These are phyloP conservation scores for Molorchus minor DNA, from an alignment of 2,888 invertebrate genomes.

Conservation along the genomic window DNA sequence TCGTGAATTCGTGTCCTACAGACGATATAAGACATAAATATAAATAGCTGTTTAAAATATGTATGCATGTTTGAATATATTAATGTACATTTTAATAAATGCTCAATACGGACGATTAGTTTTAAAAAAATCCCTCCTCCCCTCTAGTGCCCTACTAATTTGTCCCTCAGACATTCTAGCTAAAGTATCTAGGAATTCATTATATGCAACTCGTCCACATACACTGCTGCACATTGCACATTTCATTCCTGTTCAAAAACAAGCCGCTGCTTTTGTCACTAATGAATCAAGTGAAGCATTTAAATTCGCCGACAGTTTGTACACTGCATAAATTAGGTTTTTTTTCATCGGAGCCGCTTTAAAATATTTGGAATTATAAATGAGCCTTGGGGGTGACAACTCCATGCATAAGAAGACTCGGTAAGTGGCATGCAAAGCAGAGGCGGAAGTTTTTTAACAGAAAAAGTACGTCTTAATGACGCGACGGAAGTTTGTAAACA, in stretches of 20 bases:
- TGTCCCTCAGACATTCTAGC: background rate
- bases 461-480: constrained; percentile 48
- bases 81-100: background rate
- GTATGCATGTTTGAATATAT: too few relatives aligned
- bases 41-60: too few relatives aligned
- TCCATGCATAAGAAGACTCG: constrained; percentile 23
- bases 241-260: constrained; percentile 19
- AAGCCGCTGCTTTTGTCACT: constrained; percentile 13
- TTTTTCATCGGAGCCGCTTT: constrained; percentile 1
- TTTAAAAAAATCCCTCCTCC: background rate
- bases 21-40: too few relatives aligned
- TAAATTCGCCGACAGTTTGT: constrained; percentile 21
- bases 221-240: constrained; percentile 17
- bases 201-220: background rate
- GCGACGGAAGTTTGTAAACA: constrained; percentile 45
- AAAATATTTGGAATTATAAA: constrained; percentile 22
- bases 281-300: constrained; percentile 25
- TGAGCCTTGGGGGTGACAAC: constrained; percentile 23
- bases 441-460: constrained; percentile 41
- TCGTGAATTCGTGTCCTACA: background rate
- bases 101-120: background rate
- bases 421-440: constrained; percentile 41
- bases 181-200: background rate
- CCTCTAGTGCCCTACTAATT: too few relatives aligned
- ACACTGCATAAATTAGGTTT: constrained; percentile 23